Evolutionary conservation across 2,888 invertebrate genomes (phyloP).

Genomic region (Ichneumon xanthorius): DNA sequence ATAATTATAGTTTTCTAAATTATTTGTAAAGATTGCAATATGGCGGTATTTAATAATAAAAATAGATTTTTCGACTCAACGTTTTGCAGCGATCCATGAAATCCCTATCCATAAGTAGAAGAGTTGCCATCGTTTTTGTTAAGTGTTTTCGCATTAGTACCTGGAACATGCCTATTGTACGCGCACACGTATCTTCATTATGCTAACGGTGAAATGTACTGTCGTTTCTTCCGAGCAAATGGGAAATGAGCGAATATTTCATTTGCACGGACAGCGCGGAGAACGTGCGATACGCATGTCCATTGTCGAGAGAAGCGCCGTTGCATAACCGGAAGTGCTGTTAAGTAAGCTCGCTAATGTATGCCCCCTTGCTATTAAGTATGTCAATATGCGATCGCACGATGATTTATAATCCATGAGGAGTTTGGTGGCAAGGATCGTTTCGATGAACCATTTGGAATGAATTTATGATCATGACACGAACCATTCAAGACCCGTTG

Average conservation of each 20-base stretch:
- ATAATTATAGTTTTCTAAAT: no score
- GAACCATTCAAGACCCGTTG: neutral
- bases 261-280: neutral
- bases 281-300: conserved; percentile 16
- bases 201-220: neutral
- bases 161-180: neutral
- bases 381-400: conserved; percentile 4
- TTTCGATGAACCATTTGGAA: neutral
- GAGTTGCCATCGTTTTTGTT: neutral
- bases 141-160: neutral
- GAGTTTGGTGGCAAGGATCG: neutral
- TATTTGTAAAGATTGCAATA: no score
- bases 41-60: no score
- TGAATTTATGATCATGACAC: neutral
- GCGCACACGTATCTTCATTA: neutral
- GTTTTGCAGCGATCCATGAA: no score
- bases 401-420: conserved; percentile 2
- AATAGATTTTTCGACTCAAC: no score
- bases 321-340: conserved; percentile 63
- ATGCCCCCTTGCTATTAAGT: conserved; percentile 27
- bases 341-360: conserved; percentile 49
- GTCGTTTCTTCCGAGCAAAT: neutral
- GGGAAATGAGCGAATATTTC: conserved; percentile 15
- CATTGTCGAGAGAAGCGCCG: conserved; percentile 24
- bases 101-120: neutral